Base-by-base conservation (phyloP, 2,888 invertebrate genomes). In the Nudaria mundana region DNA sequence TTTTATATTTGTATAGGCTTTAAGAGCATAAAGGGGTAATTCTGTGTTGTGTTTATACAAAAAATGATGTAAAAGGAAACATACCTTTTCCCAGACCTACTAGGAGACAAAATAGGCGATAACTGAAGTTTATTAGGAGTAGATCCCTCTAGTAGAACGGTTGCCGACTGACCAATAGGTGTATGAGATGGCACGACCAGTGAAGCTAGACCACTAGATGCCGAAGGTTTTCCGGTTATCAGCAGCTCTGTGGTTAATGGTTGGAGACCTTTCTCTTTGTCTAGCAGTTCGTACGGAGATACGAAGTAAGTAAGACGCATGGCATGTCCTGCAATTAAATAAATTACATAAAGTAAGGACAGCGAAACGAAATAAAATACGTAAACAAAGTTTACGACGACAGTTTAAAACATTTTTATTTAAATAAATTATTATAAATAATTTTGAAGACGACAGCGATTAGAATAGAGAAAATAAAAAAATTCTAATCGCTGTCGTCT, bases 271-370 rank as follows among this genome's bases (percentile, higher is more conserved):
- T 93, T 93, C 45, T 94, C 94, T 60, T 93, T 91, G 72, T 96
- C 95, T 59, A 98, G 88, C 32, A 98, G 89, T 75, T 98, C 97
- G 70, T 97, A 98, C 0, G 98, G 97, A 0, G 97, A 95, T 3
- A 98, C 95, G 76, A 98, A 98, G 78, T 97, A 98, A 0, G 97
- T 97, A 16, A 98, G 85, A 65, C 95, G 95, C 95, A 98, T 95
- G 0, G 98, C 95, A 71, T 97, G 97, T 42, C 97, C 94, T 94
- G 78, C 22, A 66, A 66, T 30, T 12, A 23, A 24, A 20, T 10
- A 28, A n/a, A 20, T 3, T 20, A 18, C 6, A 20, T 20, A 20
- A 20, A 20, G 20, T 20, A 20, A 20, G 20, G 6, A n/a, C n/a
- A n/a, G n/a, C n/a, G n/a, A n/a, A n/a, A n/a, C n/a, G n/a, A n/a